phyloP scores from a whole-genome alignment of 2,113 vertebrate species.

The Apistogramma diplotaenia region DNA sequence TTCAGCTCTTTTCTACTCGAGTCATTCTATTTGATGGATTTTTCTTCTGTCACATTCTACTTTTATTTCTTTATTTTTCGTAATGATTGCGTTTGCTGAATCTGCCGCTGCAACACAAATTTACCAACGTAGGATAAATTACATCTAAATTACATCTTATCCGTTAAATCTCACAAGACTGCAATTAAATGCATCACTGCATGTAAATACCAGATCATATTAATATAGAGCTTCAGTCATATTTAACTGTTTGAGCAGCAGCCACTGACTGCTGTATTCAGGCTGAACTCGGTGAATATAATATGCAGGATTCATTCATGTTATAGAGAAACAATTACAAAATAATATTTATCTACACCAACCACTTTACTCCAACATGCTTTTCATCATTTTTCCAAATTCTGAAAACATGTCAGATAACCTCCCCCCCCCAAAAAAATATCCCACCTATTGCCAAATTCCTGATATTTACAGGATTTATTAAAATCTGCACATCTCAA shows the following conservation, averaged over 20 bases:
- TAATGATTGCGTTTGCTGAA: not conserved
- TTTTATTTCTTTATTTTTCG: not conserved
- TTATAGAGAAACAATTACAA: not conserved
- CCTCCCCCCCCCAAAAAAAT: not conserved
- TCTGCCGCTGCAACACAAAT: not conserved
- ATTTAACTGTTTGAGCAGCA: not conserved
- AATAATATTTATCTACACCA: fast-evolving
- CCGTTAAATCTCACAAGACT: not conserved
- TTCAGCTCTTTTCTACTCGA: not conserved
- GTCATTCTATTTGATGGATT: not conserved
- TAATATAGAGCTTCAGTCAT: not conserved
- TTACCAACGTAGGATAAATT: not conserved
- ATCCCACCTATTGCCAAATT: not conserved
- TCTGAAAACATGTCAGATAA: not conserved
- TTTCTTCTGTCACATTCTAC: not conserved
- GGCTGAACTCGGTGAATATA: not conserved
- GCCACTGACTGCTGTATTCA: not conserved
- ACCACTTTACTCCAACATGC: not conserved
- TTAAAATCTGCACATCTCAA: not conserved
- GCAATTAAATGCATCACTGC: not conserved
- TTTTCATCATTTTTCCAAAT: not conserved
- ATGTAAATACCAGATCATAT: not conserved
- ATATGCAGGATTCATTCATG: not conserved
- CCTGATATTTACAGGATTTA: not conserved
- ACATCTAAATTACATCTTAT: not conserved